These are phyloP conservation scores for Lerista edwardsae DNA, from an alignment of 2,797 vertebrate species.

Conservation along the genomic window DNA sequence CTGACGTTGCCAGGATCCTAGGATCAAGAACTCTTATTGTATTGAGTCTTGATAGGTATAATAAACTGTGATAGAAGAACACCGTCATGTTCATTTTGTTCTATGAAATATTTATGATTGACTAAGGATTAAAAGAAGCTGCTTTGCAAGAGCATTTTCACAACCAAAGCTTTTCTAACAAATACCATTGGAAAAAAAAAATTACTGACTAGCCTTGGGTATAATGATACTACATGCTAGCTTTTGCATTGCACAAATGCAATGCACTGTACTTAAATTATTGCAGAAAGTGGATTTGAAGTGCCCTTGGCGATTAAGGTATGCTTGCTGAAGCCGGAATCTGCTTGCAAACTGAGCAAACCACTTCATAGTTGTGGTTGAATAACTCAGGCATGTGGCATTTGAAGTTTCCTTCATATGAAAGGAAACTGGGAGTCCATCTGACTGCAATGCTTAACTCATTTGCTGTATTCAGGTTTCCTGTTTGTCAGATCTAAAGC, in stretches of 20 bases:
- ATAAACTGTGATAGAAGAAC: no score
- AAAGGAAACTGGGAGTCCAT: conserved; percentile 49
- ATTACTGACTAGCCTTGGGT: not conserved
- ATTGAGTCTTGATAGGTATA: no score
- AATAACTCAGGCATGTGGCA: conserved; percentile 34
- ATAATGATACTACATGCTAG: not conserved
- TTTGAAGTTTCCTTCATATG: conserved; percentile 45
- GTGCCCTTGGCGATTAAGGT: conserved; percentile 42
- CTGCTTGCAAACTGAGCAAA: conserved; percentile 41
- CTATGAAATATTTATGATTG: not conserved
- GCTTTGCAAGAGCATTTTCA: not conserved
- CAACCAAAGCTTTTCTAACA: not conserved
- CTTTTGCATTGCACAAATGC: conserved; percentile 39
- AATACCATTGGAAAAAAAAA: not conserved
- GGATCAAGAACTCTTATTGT: no score
- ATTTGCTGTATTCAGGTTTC: conserved; percentile 49
- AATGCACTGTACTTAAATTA: conserved; percentile 34
- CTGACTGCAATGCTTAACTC: conserved; percentile 27
- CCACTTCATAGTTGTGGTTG: conserved; percentile 39
- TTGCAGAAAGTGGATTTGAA: not conserved
- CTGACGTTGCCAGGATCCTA: not conserved
- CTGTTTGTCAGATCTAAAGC: conserved; percentile 55
- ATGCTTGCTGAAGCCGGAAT: conserved; percentile 51
- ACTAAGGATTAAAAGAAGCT: not conserved
- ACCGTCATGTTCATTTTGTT: no score